Percentiles rank a stretch among this genome's conserved stretches.
Evolutionary conservation across 92 coral and sea anemone species (phyloP).

Genomic region (Porites lobata): DNA sequence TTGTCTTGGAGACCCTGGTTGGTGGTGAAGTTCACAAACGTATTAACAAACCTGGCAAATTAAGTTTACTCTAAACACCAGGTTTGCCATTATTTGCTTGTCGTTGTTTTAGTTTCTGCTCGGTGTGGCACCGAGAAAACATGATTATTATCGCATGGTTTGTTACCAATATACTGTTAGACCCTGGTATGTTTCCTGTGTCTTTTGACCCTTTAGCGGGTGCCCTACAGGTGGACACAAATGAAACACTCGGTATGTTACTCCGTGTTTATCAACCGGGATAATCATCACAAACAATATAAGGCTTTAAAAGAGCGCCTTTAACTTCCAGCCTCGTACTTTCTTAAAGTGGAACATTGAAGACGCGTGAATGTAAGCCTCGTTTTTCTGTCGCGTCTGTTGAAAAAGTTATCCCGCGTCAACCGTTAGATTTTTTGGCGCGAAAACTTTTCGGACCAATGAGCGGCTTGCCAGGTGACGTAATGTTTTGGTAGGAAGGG

Average conservation of each 20-base stretch:
- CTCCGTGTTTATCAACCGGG: conserved; percentile 27
- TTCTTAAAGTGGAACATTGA: neutral
- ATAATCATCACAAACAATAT: neutral
- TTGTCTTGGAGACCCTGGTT: neutral
- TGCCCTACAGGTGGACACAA: conserved; percentile 33
- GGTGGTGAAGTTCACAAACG: too few relatives aligned
- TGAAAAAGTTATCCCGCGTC: neutral
- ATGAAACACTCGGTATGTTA: conserved; percentile 44
- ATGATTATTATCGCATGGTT: conserved; percentile 18
- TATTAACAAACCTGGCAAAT: neutral
- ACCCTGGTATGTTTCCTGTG: conserved; percentile 34
- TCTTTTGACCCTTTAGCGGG: conserved; percentile 29
- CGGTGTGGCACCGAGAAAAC: conserved; percentile 4
- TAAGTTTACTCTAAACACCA: conserved; percentile 8
- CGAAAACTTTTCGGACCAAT: conserved; percentile 75
- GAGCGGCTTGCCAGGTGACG: conserved; percentile 87
- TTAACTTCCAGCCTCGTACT: neutral
- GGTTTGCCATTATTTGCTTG: conserved; percentile 30
- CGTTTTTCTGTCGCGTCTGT: too few relatives aligned
- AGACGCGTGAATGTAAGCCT: too few relatives aligned
- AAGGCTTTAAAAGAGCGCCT: neutral
- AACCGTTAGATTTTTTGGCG: conserved; percentile 62
- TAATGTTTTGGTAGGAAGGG: conserved; percentile 79
- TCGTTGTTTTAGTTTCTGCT: neutral
- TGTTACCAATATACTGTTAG: conserved; percentile 3